A percentile compares a stretch with the other conserved stretches of the same genome.
Evolutionary conservation across 2,888 invertebrate species (phyloP).

Genomic region (Pseudococcus jackbeardsleyi): DNA sequence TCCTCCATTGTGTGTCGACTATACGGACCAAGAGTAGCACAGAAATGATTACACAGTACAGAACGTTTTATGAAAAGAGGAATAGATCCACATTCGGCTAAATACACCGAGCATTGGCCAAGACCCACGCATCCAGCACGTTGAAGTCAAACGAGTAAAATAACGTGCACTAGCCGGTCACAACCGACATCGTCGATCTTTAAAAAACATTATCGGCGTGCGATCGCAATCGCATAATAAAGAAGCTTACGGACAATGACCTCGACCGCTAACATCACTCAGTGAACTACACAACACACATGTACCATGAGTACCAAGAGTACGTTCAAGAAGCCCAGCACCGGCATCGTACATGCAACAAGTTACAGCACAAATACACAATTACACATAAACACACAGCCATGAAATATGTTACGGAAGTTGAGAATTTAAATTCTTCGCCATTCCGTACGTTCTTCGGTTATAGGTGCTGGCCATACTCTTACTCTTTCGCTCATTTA

Average conservation of each 20-base stretch:
- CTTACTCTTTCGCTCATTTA: neutral
- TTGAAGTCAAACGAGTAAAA: conserved; percentile 3
- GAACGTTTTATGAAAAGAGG: neutral
- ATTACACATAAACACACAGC: neutral
- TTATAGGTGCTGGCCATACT: neutral
- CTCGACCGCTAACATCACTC: conserved; percentile 46
- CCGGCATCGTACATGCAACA: conserved; percentile 1
- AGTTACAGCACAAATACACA: neutral
- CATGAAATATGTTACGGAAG: conserved; percentile 4
- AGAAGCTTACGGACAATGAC: conserved; percentile 55
- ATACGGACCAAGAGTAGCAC: neutral
- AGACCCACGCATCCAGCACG: conserved; percentile 29
- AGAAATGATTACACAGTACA: conserved; percentile 19
- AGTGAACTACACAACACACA: conserved; percentile 41
- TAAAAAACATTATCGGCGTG: conserved; percentile 43
- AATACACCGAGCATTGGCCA: neutral
- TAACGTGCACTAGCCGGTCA: conserved; percentile 27
- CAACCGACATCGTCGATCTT: conserved; percentile 34
- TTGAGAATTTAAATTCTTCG: conserved; percentile 14
- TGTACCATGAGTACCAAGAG: neutral
- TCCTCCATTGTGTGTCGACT: neutral
- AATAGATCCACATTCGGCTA: conserved; percentile 3
- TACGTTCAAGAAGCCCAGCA: neutral
- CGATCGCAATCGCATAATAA: conserved; percentile 54
- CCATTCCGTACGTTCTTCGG: neutral